Evolutionary conservation across 2,113 vertebrate species (phyloP).

Genomic region (Pseudopodoces humilis): DNA sequence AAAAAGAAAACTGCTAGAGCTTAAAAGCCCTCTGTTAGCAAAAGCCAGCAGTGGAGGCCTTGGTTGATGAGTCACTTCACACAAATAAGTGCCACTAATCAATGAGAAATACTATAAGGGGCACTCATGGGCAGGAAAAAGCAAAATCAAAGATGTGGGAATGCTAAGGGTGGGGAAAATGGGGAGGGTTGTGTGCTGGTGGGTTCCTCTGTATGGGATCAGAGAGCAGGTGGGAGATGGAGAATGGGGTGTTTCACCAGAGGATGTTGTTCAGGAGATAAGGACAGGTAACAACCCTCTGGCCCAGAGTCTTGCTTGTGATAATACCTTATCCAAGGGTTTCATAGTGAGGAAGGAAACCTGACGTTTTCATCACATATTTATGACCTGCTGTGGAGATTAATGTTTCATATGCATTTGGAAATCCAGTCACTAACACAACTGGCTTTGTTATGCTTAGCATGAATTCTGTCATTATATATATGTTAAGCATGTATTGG

Average conservation of each 20-base stretch:
- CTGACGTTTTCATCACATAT: slow-evolving; percentile 52
- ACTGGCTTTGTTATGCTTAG: slow-evolving; percentile 29
- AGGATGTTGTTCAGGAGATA: neutral
- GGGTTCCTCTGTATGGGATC: neutral
- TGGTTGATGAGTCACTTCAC: slow-evolving; percentile 37
- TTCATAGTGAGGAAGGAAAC: slow-evolving; percentile 37
- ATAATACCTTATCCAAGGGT: slow-evolving; percentile 35
- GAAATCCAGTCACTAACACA: slow-evolving; percentile 41
- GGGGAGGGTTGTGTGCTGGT: neutral
- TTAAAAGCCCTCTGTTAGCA: slow-evolving; percentile 59
- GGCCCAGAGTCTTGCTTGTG: neutral
- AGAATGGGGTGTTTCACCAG: neutral
- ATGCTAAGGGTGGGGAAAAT: neutral
- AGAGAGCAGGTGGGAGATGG: neutral
- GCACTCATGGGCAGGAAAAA: slow-evolving; percentile 1
- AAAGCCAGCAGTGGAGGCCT: slow-evolving; percentile 15
- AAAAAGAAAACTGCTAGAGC: slow-evolving; percentile 50
- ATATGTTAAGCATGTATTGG: slow-evolving; percentile 66
- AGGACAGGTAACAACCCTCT: neutral
- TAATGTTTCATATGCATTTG: slow-evolving; percentile 63
- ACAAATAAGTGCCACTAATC: slow-evolving; percentile 50
- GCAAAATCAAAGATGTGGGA: neutral
- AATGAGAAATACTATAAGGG: slow-evolving; percentile 11
- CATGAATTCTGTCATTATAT: slow-evolving; percentile 47
- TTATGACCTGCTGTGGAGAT: slow-evolving; percentile 58